Evolutionary conservation across 2,888 invertebrate genomes (phyloP), one percentile per base, ranked within the genome.

Genomic region (Zele albiditarsus): DNA sequence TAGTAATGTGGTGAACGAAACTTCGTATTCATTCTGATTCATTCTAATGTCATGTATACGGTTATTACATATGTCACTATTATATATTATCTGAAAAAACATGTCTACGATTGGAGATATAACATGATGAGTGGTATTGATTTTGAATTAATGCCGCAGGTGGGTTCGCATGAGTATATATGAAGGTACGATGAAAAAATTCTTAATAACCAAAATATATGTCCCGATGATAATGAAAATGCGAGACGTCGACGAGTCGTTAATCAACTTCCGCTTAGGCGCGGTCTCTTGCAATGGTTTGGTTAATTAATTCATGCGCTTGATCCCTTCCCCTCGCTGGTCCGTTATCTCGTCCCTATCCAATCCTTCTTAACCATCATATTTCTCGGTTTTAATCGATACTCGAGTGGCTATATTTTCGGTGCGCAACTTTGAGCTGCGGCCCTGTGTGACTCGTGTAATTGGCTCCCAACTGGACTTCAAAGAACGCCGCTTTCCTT

Each of bases 391-490:
- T 86, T 85, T 84, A 85, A 85, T 86, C 86, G 86, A 86, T 86
- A 82, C 81, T 77, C 80, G 83, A 81, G 83, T 81, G 83, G 78
- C 80, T 84, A 84, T 85, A 85, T 84, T 86, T 86, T 84, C 80
- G 83, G 81, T 81, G 79, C 73, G 73, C 71, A 73, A 49, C 69
- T 53, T 72, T 68, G 69, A 77, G 80, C 80, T 87, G 87, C 87
- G 88, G 88, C 87, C 87, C 88, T 89, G 88, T 88, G 89, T 89
- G 89, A 89, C 89, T 89, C 89, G 89, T 89, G 89, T 89, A 89
- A 89, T 89, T 89, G 89, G 89, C 89, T 89, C 88, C 89, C 89
- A 89, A 89, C 88, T 89, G 89, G 89, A 89, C 89, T 88, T 89
- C 89, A 89, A 89, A 89, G 87, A 85, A 82, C 78, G 86, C 89